Evolutionary conservation across 2,113 vertebrate species (phyloP), one percentile per base, ranked within the genome.

Genomic region (Sceloporus undulatus): DNA sequence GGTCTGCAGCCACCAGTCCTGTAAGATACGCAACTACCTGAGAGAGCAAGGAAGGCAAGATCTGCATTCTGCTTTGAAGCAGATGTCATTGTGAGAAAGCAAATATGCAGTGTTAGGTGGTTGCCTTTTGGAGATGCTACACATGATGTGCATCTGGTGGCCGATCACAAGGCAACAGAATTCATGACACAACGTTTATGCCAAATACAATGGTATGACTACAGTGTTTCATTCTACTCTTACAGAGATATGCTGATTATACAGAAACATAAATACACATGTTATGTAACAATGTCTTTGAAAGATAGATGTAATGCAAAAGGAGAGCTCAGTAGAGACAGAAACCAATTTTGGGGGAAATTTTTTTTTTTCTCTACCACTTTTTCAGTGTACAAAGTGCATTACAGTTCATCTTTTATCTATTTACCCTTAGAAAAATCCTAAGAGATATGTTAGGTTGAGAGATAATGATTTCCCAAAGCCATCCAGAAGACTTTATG

Each of bases 191-290:
- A 88, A n/a, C 79, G 29, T 54, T 65, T 34, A 25, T 81, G 76
- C 65, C 85, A 90, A 93, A 71, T 91, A 90, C 93, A 77, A 85
- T 90, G 91, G 90, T 84, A 94, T 87, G 73, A 66, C 38, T 42
- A n/a, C 3, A 34, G 19, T 70, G 70, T 81, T 90, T 90, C 88
- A 34, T 90, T 89, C 88, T 80, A 62, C 90, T 88, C 87, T 71
- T 6, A 59, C 78, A 14, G 48, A 78, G 29, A 14, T n/a, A 74
- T 23, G 34, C 9, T 23, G 68, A 42, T 27, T 11, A 34, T 21
- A 65, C 19, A 34, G 14, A 62, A 19, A 73, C 14, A 34, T 9
- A 59, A 29, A 76, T n/a, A 27, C 10, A 62, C 14, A 42, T 6
- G 56, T 11, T 5, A 48, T 48, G 42, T 29, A 27, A 14, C 73